Evolutionary conservation across 2,797 vertebrate species (phyloP).

Genomic region (Gambelia wislizenii): DNA sequence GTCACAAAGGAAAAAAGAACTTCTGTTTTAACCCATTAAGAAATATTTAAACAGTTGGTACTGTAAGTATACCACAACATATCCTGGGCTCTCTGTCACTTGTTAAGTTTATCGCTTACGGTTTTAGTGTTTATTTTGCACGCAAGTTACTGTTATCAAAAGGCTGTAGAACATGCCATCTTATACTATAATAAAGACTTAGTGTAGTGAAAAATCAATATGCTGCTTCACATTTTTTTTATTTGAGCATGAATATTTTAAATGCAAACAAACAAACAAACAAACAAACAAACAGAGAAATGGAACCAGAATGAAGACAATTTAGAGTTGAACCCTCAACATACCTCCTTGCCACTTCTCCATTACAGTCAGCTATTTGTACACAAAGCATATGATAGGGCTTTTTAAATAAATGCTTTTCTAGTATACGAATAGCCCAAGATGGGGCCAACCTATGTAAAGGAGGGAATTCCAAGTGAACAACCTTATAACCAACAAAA

Average conservation of each 20-base stretch:
- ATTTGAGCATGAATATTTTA: no score
- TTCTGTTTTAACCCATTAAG: not conserved
- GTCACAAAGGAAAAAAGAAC: not conserved
- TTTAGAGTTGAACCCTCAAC: not conserved
- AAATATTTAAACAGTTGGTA: constrained; percentile 15
- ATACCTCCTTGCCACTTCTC: not conserved
- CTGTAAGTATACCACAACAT: not conserved
- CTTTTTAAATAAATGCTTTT: not conserved
- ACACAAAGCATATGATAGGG: not conserved
- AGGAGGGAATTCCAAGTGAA: not conserved
- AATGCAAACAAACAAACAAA: no score
- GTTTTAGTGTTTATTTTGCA: not conserved
- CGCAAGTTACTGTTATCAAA: not conserved
- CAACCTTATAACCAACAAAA: not conserved
- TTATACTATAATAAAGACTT: not conserved
- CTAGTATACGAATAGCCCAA: not conserved
- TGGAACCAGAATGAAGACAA: not conserved
- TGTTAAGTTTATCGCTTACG: not conserved
- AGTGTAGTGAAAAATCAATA: not conserved
- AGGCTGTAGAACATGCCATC: not conserved
- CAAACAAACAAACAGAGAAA: not conserved
- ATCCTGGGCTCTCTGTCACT: not conserved
- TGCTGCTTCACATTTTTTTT: not conserved
- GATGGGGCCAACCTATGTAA: no score
- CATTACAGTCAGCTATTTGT: not conserved